Base-by-base conservation (phyloP, 2,113 vertebrate species). In the Panurus biarmicus region DNA sequence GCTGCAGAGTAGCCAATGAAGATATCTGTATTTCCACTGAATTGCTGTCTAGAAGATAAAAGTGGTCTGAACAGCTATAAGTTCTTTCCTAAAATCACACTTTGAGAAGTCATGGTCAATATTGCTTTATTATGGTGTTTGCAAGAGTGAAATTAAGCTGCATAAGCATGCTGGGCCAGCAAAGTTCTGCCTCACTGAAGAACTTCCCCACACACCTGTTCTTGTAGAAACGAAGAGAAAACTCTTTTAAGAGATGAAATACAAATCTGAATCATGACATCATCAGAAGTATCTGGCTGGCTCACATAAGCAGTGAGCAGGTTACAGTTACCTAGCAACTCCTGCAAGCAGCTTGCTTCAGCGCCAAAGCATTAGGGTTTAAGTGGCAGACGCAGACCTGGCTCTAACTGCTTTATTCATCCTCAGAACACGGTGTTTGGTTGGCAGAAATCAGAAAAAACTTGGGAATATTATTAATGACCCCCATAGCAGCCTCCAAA, bases 311-410 rank as follows among this genome's bases (percentile, higher is more conserved):
- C 87, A 47, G 28, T 6, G 75, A 86, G 90, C 92, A 93, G 85
- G 82, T 88, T 88, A n/a, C 4, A 8, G 96, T 96, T 93, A 90
- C 96, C 90, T 96, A 96, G 96, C 96, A 96, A 96, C 96, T 77
- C 85, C 69, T 2, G 17, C 82, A 66, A 90, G 82, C 64, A 88
- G 75, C 87, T 93, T 7, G 1, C 45, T 85, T 82, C 87, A 79
- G 78, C 0, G 1, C 84, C 85, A 45, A 65, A 73, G 62, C 82
- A 19, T 53, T 40, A 14, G 25, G 29, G 61, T 65, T 89, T 69
- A 76, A 93, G 93, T 66, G 71, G 82, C 64, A 82, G 82, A 74
- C 2, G 0, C 0, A 1, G 61, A 90, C 82, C 66, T 57, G 62
- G 58, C 90, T 76, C 66, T 76, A 42, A 38, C 70, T 21, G 62